A percentile compares a stretch with the other conserved stretches of the same genome.
These are phyloP conservation scores for Pogonomyrmex californicus DNA, from an alignment of 1,140 invertebrate genomes.

Conservation along the genomic window DNA sequence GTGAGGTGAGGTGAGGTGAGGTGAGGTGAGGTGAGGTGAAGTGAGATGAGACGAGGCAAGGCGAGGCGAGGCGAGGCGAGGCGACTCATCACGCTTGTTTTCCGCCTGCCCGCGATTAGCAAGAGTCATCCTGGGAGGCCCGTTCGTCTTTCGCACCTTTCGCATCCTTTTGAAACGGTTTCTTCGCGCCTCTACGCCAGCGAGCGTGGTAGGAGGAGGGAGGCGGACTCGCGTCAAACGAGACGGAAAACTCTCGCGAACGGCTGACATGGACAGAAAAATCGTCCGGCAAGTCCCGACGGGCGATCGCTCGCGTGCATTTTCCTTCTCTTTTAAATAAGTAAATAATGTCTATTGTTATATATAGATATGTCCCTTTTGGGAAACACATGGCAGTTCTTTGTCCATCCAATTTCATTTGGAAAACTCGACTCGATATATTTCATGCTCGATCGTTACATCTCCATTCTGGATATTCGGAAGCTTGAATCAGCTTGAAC, in stretches of 20 bases:
- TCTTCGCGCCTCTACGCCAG: slow-evolving; percentile 70
- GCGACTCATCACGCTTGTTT: slow-evolving; percentile 84
- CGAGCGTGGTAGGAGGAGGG: slow-evolving; percentile 10
- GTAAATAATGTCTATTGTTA: too few relatives aligned
- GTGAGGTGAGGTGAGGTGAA: too few relatives aligned
- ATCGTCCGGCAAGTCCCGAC: neutral
- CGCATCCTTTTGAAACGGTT: slow-evolving; percentile 79
- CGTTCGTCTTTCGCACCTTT: slow-evolving; percentile 78
- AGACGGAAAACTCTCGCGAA: slow-evolving; percentile 16
- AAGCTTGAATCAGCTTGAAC: neutral
- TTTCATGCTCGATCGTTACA: neutral
- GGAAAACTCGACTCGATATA: neutral
- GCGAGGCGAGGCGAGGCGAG: slow-evolving; percentile 34
- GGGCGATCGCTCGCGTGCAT: neutral
- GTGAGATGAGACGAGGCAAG: neutral
- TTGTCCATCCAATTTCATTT: neutral
- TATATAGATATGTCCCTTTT: too few relatives aligned
- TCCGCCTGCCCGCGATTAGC: slow-evolving; percentile 82
- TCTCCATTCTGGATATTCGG: neutral
- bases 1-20: too few relatives aligned
- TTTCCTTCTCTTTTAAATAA: too few relatives aligned
- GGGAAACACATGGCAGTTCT: too few relatives aligned
- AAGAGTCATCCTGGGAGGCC: slow-evolving; percentile 80
- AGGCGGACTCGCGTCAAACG: neutral
- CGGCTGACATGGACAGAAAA: neutral